Evolutionary conservation across 2,113 vertebrate genomes (phyloP).

Genomic region (Rafetus swinhoei): DNA sequence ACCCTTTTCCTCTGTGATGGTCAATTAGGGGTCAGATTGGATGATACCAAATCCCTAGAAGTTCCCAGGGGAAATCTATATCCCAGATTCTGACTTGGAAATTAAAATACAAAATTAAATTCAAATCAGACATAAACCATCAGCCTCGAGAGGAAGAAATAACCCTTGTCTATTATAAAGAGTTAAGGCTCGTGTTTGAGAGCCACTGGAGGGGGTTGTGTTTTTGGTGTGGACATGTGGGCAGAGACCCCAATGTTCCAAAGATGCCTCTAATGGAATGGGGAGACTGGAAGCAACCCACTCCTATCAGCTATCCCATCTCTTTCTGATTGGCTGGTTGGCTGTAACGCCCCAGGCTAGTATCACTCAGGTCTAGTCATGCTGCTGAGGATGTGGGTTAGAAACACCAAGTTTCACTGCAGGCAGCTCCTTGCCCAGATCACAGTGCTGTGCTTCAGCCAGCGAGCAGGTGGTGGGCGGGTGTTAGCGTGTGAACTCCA

Average conservation of each 20-base stretch:
- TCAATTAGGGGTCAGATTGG: not conserved
- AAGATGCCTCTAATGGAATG: not conserved
- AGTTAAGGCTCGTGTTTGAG: not conserved
- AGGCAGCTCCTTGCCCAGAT: constrained; percentile 69
- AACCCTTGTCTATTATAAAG: not conserved
- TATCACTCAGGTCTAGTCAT: constrained; percentile 79
- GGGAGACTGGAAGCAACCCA: not conserved
- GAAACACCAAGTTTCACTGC: constrained; percentile 74
- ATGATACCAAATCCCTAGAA: not conserved
- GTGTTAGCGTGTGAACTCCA: constrained; percentile 64
- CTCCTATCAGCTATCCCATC: not conserved
- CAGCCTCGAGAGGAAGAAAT: not conserved
- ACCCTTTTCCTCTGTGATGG: not conserved
- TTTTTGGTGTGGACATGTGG: not conserved
- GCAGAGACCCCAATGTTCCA: not conserved
- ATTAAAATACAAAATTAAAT: not conserved
- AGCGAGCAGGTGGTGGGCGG: constrained; percentile 34
- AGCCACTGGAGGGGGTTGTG: not conserved
- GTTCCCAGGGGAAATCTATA: not conserved
- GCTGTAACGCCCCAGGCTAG: constrained; percentile 30
- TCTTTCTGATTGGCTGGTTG: constrained; percentile 62
- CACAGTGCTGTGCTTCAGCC: constrained; percentile 66
- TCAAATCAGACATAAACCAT: not conserved
- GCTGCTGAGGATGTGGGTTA: constrained; percentile 72
- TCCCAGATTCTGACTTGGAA: not conserved